Evolutionary conservation across 2,113 vertebrate species (phyloP).

Genomic region (Zosterops lateralis): DNA sequence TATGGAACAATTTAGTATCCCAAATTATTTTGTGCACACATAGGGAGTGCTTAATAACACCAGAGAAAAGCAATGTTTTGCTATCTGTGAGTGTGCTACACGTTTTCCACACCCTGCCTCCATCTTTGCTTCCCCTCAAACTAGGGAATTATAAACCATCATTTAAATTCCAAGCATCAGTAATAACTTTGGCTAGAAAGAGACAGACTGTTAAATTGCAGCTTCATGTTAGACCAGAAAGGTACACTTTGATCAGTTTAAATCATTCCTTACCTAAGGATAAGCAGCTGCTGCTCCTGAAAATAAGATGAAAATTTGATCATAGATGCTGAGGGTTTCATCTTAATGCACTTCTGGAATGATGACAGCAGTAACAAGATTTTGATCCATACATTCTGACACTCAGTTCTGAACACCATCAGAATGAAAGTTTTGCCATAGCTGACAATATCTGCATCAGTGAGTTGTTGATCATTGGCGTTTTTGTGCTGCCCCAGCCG

Average conservation of each 20-base stretch:
- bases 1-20: neutral
- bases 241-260: neutral
- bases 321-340: neutral
- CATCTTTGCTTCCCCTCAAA: neutral
- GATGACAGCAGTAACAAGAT: neutral
- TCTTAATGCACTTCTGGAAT: neutral
- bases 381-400: neutral
- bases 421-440: neutral
- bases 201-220: neutral
- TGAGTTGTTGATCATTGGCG: neutral
- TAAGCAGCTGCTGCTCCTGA: neutral
- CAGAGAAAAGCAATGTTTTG: neutral
- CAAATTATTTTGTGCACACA: neutral
- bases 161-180: neutral
- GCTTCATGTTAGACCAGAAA: neutral
- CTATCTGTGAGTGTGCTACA: neutral
- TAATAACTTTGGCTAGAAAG: neutral
- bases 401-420: neutral
- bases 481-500: neutral
- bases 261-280: neutral
- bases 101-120: neutral
- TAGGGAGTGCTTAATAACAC: neutral
- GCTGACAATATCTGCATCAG: neutral
- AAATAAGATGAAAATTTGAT: neutral
- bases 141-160: neutral